These are phyloP conservation scores for Threskiornis aethiopicus DNA, from an alignment of 2,797 vertebrate species.

Conservation along the genomic window DNA sequence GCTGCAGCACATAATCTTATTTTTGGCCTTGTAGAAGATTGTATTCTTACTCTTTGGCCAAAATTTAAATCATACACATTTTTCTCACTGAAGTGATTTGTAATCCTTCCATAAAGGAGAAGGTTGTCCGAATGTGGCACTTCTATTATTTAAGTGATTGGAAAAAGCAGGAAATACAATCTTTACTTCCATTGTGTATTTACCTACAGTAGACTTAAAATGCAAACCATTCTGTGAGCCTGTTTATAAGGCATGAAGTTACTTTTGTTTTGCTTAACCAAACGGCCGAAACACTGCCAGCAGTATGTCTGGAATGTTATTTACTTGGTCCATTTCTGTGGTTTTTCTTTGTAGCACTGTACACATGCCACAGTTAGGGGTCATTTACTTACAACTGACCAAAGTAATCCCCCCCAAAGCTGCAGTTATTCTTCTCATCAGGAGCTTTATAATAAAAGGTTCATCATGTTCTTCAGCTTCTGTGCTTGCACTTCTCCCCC, in stretches of 20 bases:
- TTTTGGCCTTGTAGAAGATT: not conserved
- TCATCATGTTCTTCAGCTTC: not conserved
- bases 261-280: constrained; percentile 66
- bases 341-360: constrained; percentile 61
- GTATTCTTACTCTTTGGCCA: not conserved
- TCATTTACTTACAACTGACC: constrained; percentile 44
- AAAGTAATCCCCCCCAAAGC: not conserved
- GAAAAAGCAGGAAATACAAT: not conserved
- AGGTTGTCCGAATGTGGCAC: not conserved
- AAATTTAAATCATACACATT: not conserved
- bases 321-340: constrained; percentile 71
- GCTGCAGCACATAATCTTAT: not conserved
- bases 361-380: constrained; percentile 33
- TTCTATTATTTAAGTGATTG: not conserved
- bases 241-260: constrained; percentile 58
- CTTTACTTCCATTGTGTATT: not conserved
- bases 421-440: constrained; percentile 13
- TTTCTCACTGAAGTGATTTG: not conserved
- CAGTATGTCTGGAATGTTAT: constrained; percentile 78
- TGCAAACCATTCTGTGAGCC: not conserved
- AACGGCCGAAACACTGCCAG: constrained; percentile 53
- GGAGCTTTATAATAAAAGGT: not conserved
- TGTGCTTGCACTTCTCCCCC: not conserved
- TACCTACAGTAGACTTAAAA: not conserved
- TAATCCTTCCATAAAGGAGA: not conserved